phyloP scores from a whole-genome alignment of 2,888 invertebrate genomes.

The Clunio marinus region DNA sequence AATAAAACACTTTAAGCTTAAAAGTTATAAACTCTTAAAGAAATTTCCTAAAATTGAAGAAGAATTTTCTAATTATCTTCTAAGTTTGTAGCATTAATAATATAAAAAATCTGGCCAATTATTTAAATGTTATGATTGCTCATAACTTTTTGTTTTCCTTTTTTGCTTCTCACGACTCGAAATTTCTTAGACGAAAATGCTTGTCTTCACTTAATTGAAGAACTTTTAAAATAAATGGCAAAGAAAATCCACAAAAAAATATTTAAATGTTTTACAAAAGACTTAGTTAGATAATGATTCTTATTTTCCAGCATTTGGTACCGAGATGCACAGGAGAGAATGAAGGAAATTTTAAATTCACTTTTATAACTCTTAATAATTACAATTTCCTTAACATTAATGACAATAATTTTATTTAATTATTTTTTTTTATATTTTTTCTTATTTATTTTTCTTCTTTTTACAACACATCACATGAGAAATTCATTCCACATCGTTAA shows the following conservation, averaged over 20 bases:
- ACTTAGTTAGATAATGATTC: too few species aligned
- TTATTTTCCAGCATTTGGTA: too few species aligned
- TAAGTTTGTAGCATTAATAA: background rate
- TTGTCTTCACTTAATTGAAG: background rate
- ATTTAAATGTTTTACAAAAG: too few species aligned
- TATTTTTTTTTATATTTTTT: background rate
- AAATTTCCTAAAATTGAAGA: slow-evolving; percentile 13
- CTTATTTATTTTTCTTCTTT: slow-evolving; percentile 2
- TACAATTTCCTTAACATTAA: too few species aligned
- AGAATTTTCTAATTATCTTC: background rate
- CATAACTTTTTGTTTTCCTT: background rate
- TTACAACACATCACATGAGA: slow-evolving; percentile 10
- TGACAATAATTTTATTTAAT: too few species aligned
- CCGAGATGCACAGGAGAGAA: too few species aligned
- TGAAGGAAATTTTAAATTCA: too few species aligned
- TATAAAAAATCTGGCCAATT: slow-evolving; percentile 2
- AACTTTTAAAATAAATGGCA: slow-evolving; percentile 12
- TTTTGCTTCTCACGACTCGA: too few species aligned
- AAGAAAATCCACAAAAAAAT: slow-evolving; percentile 8
- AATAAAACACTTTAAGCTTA: background rate
- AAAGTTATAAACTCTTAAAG: background rate
- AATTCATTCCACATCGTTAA: background rate
- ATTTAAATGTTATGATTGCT: background rate
- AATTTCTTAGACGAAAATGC: background rate
- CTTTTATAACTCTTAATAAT: too few species aligned